Evolutionary conservation across 2,888 invertebrate species (phyloP).

Genomic region (Drosophila pseudotalamancana): DNA sequence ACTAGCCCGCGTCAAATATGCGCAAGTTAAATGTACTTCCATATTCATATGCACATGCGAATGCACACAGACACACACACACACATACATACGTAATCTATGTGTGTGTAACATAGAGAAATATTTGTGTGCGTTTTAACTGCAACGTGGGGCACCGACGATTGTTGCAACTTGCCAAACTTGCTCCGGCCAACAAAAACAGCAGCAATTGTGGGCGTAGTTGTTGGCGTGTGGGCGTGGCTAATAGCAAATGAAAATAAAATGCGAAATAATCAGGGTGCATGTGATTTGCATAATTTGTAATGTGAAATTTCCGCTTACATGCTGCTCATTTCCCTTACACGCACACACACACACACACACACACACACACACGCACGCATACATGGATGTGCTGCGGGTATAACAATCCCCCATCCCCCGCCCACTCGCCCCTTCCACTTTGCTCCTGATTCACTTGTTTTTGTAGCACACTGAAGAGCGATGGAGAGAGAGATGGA

Average conservation of each 20-base stretch:
- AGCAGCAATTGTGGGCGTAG: not conserved
- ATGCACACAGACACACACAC: not conserved
- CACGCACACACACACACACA: slow-evolving; percentile 23
- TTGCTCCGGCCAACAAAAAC: not conserved
- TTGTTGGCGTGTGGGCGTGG: slow-evolving; percentile 19
- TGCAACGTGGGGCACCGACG: not conserved
- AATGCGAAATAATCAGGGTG: slow-evolving; percentile 51
- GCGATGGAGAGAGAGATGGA: not conserved
- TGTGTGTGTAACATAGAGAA: not conserved
- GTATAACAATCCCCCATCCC: too few relatives aligned
- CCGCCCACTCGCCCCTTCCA: not conserved
- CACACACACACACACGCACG: too few relatives aligned
- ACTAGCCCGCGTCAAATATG: slow-evolving; percentile 16
- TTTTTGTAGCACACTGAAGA: slow-evolving; percentile 13
- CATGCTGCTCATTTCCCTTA: slow-evolving; percentile 70
- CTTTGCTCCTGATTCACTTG: slow-evolving; percentile 25
- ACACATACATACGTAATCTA: not conserved
- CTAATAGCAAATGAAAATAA: slow-evolving; percentile 35
- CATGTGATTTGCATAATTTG: slow-evolving; percentile 81
- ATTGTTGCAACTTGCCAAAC: slow-evolving; percentile 1
- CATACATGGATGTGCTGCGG: too few relatives aligned
- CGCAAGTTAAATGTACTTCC: not conserved
- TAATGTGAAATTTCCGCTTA: slow-evolving; percentile 76
- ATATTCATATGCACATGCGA: not conserved
- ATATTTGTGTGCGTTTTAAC: not conserved